A percentile compares a stretch with the other conserved stretches of the same genome.
Conservation (phyloP, 2,113 vertebrate genomes). For the Micronycteris hirsuta region DNA sequence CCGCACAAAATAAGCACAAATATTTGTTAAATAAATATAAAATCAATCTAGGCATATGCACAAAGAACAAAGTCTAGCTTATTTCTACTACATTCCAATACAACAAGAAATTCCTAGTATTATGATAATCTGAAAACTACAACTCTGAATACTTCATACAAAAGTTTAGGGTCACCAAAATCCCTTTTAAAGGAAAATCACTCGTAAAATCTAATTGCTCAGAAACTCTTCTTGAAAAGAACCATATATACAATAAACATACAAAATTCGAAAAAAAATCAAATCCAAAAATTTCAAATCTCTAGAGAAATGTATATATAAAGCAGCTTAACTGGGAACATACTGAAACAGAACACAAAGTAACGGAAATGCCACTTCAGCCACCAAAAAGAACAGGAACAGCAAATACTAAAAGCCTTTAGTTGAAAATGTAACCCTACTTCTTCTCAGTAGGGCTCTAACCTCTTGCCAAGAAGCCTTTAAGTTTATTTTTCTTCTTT, state of each 20-base stretch:
- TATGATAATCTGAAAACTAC: constrained; percentile 21
- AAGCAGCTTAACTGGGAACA: constrained; percentile 50
- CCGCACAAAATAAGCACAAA: not conserved
- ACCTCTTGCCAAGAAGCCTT: constrained; percentile 40
- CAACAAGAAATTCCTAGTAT: constrained; percentile 12
- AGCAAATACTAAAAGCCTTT: constrained; percentile 42
- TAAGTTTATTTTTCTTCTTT: constrained; percentile 52
- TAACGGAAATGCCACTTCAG: constrained; percentile 60
- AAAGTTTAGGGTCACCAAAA: not conserved
- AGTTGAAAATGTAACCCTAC: constrained; percentile 51
- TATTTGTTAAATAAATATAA: constrained; percentile 18
- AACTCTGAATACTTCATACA: constrained; percentile 33
- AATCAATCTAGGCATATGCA: not conserved
- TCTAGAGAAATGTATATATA: constrained; percentile 54
- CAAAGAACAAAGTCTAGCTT: not conserved
- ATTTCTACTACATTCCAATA: not conserved
- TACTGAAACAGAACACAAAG: constrained; percentile 63
- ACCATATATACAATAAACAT: constrained; percentile 29
- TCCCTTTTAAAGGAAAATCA: constrained; percentile 2
- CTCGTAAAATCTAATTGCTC: constrained; percentile 14
- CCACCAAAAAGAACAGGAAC: constrained; percentile 64
- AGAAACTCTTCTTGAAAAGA: constrained; percentile 39
- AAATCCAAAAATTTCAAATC: constrained; percentile 43
- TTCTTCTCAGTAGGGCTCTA: constrained; percentile 4
- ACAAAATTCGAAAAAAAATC: constrained; percentile 48